Base-by-base conservation (phyloP, 2,888 invertebrate genomes). In the Tanypteryx hageni region DNA sequence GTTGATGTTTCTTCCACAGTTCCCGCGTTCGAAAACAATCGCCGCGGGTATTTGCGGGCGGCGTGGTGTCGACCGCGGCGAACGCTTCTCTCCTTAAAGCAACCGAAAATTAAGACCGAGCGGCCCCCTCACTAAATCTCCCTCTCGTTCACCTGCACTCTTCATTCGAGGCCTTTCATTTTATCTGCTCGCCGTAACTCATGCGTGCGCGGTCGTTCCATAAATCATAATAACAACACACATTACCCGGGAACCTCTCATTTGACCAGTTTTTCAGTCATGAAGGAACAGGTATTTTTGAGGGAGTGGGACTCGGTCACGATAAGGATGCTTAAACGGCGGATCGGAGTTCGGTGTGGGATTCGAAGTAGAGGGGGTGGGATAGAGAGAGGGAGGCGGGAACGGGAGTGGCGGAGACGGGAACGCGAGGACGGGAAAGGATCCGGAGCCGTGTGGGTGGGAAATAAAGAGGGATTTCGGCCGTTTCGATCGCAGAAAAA, bases 181-280 rank as follows among this genome's bases (percentile, higher is more conserved):
- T 89, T 86, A 86, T 86, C 86, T 31, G 61, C 61, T 61, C 89
- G 89, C 89, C 89, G 89, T 89, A 89, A 89, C 89, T 89, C 89
- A 89, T 89, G 89, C 89, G 61, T 64, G 89, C 89, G 64, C 64
- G 89, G 89, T 44, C 89, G 61, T 18, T 31, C 89, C 89, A 89
- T 89, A 89, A 89, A 89, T 89, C 89, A 89, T 89, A 89, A 89
- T 89, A 89, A 89, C 89, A 64, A 89, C 89, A 68, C 89, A 64
- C 89, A 89, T 89, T 89, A 89, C 89, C 89, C 68, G 64, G n/a
- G 64, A 89, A 89, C 89, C 89, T 89, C 68, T 89, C 89, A 89
- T 89, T 89, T 89, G 89, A 89, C 64, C 89, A 89, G 89, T 89
- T 89, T 68, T 56, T 89, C 89, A 89, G 89, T 89, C 89, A 89